phyloP scores from a whole-genome alignment of 2,113 vertebrate genomes.

The Echinops telfairi region DNA sequence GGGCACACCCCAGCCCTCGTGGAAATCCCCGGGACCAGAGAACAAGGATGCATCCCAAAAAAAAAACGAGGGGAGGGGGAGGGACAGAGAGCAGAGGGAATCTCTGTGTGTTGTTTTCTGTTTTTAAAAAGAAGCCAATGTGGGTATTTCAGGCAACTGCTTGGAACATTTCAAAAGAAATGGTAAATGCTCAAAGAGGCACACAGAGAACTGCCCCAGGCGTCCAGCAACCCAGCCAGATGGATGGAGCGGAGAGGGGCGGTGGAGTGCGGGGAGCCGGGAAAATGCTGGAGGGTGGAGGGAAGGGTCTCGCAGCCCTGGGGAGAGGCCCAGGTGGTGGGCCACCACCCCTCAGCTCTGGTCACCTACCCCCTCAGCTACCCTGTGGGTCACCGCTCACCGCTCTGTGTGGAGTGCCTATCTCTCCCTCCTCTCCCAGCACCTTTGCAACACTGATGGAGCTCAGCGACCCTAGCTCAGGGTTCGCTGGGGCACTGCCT shows the following conservation, averaged over 20 bases:
- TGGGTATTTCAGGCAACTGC: slow-evolving; percentile 69
- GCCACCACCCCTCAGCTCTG: background rate
- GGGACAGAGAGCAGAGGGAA: slow-evolving; percentile 7
- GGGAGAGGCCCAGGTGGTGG: background rate
- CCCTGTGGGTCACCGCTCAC: no score
- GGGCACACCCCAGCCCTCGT: background rate
- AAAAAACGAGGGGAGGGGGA: background rate
- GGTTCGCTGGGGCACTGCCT: background rate
- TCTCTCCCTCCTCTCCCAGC: no score
- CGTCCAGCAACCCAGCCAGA: slow-evolving; percentile 29
- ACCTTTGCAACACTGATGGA: no score
- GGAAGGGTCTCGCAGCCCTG: background rate
- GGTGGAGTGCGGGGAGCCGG: background rate
- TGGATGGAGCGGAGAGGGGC: background rate
- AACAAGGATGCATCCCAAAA: slow-evolving; percentile 18
- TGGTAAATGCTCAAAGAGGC: slow-evolving; percentile 35
- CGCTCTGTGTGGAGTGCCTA: background rate
- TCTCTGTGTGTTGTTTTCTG: background rate
- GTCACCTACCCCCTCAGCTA: no score
- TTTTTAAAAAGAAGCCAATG: slow-evolving; percentile 66
- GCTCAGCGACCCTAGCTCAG: background rate
- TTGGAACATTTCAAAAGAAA: slow-evolving; percentile 76
- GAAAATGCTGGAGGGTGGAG: accelerated
- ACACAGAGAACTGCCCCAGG: slow-evolving; percentile 57
- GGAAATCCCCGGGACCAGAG: background rate